Percentiles rank a stretch among this genome's conserved stretches.
Conservation (phyloP, 2,888 invertebrate genomes). For the Strigamia maritima region DNA sequence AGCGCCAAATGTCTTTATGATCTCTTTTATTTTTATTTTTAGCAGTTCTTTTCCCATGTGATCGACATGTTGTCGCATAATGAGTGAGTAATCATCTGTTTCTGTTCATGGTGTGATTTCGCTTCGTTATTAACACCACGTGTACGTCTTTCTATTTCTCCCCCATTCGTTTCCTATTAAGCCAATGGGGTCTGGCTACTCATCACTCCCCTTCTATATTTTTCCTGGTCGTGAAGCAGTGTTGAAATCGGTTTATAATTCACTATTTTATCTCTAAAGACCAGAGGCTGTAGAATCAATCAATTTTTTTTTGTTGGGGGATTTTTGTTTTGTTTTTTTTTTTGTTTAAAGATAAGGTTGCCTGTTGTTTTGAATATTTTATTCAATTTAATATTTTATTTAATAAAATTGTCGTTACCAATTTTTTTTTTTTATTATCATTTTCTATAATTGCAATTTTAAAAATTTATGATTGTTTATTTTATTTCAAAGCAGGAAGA, state of each 20-base stretch:
- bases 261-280: slow-evolving; percentile 25
- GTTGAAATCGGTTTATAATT: slow-evolving; percentile 32
- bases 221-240: slow-evolving; percentile 16
- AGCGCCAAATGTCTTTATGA: slow-evolving; percentile 11
- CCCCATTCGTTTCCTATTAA: slow-evolving; percentile 34
- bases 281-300: background rate
- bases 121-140: slow-evolving; percentile 31
- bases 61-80: slow-evolving; percentile 34
- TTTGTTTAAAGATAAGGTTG: background rate
- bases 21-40: slow-evolving; percentile 2
- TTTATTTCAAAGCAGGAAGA: no score
- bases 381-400: background rate
- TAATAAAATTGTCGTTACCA: background rate
- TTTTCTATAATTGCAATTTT: background rate
- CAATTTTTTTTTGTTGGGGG: background rate
- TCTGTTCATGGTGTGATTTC: slow-evolving; percentile 27
- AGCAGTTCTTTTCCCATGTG: background rate
- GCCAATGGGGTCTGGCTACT: slow-evolving; percentile 24
- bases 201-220: slow-evolving; percentile 1
- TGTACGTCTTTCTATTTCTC: background rate
- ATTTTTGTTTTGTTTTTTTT: background rate
- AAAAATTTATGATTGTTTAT: no score
- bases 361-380: background rate
- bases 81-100: slow-evolving; percentile 34
- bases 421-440: background rate